Conservation (phyloP, 2,888 invertebrate species). For the Palloptera scutellata region DNA sequence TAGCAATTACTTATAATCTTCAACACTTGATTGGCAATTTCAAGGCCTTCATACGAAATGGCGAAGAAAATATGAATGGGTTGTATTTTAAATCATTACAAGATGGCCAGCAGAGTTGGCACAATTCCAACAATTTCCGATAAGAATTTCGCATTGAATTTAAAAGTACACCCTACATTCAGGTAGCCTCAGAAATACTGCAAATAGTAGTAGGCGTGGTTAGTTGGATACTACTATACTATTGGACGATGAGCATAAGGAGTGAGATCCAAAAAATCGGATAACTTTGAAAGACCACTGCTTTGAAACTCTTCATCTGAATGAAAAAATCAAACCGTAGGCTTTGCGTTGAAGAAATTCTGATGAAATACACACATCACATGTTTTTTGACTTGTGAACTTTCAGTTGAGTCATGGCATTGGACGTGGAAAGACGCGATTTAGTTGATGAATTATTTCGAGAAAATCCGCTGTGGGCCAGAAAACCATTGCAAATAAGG, state of each 20-base stretch:
- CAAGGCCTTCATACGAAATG: conserved; percentile 55
- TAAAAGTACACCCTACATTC: conserved; percentile 51
- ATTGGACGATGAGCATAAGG: conserved; percentile 47
- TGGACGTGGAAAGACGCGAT: no score
- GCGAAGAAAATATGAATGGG: conserved; percentile 69
- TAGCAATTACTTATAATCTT: conserved; percentile 38
- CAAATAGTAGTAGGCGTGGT: conserved; percentile 73
- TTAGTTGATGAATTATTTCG: no score
- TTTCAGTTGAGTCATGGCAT: no score
- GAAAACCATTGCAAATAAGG: conserved; percentile 72
- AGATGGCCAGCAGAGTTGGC: conserved; percentile 69
- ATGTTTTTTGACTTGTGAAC: no score
- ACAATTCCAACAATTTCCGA: conserved; percentile 37
- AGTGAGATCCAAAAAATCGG: no score
- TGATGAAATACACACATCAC: no score
- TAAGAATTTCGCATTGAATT: conserved; percentile 25
- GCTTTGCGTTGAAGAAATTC: no score
- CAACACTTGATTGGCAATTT: conserved; percentile 28
- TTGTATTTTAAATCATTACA: conserved; percentile 77
- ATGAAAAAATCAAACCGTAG: no score
- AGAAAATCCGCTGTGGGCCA: conserved; percentile 49
- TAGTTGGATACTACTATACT: no score
- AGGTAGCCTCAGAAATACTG: conserved; percentile 72
- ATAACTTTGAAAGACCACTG: no score
- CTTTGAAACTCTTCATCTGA: no score